Base-by-base conservation (phyloP, 2,113 vertebrate genomes). In the Lates calcarifer region DNA sequence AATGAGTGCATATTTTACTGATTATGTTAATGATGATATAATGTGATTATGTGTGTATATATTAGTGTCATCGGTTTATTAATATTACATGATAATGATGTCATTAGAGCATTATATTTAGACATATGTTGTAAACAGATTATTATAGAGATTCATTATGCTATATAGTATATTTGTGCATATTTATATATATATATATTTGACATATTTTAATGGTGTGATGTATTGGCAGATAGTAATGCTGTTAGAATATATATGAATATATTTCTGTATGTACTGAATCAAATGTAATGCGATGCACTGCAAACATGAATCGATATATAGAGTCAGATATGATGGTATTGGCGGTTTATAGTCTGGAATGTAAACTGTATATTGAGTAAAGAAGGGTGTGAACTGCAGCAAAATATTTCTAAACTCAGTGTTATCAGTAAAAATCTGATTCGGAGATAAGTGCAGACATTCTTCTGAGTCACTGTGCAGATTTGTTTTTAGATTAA, bases 1-100 rank as follows among this genome's bases (percentile, higher is more conserved):
- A 57, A 71, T 71, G 53, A 41, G 53, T 14, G 56, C 28, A 73
- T 47, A 47, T 73, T 35, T 47, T 24, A 55, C 33, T 39, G 29
- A 28, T 41, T 39, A 17, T 37, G 64, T 47, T 66, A 66, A 69
- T 71, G 14, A 41, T 29, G n/a, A 28, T 31, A 17, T 22, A 20
- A 39, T 29, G 51, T 41, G 68, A 71, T 57, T 71, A 57, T 15
- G 53, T 73, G 57, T n/a, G 20, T 72, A 31, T 35, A 75, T 12
- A 14, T 24, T 17, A 24, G n/a, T 29, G 29, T 57, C 45, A 77
- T 17, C 15, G 31, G 6, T 76, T 65, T 49, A 61, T 58, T 58
- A 62, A 65, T 61, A 62, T 43, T 22, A 49, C 20, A 70, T 65
- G 84, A 82, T 79, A 87, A 81, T 81, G 74, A 74, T 29, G 26